Percentiles rank a stretch among this genome's conserved stretches.
Evolutionary conservation across 2,797 vertebrate genomes (phyloP).

Genomic region (Jordanella pulchra): DNA sequence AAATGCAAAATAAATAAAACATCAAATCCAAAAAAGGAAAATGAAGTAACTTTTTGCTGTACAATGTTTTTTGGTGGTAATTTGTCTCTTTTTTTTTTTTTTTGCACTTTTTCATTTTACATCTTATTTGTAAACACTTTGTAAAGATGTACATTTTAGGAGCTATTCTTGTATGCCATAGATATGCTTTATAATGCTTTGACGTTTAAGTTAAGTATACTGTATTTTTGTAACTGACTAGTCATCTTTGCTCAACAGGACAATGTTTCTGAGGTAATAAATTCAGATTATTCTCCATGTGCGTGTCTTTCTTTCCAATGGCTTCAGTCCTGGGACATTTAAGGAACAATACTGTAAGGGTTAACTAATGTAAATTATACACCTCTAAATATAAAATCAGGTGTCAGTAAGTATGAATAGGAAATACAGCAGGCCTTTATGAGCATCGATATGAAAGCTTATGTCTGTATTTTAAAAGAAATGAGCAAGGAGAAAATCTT

Average conservation of each 20-base stretch:
- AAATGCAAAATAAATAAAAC: slow-evolving; percentile 67
- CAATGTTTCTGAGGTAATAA: slow-evolving; percentile 79
- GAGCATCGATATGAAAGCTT: too few relatives aligned
- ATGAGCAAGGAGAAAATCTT: too few relatives aligned
- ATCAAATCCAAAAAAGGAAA: slow-evolving; percentile 61
- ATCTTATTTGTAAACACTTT: slow-evolving; percentile 81
- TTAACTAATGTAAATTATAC: too few relatives aligned
- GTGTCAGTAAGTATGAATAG: too few relatives aligned
- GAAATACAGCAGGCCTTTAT: too few relatives aligned
- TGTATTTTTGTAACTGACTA: slow-evolving; percentile 83
- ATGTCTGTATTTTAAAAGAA: too few relatives aligned
- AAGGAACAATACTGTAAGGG: too few relatives aligned
- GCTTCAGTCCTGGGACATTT: too few relatives aligned
- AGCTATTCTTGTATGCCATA: slow-evolving; percentile 79
- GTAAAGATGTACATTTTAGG: slow-evolving; percentile 86
- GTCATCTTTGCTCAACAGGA: slow-evolving; percentile 77
- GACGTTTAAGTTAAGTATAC: slow-evolving; percentile 81
- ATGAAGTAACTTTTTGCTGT: slow-evolving; percentile 77
- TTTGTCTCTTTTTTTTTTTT: slow-evolving; percentile 65
- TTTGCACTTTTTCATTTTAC: slow-evolving; percentile 77
- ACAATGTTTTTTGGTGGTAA: slow-evolving; percentile 72
- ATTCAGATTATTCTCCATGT: slow-evolving; percentile 67
- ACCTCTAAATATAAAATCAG: too few relatives aligned
- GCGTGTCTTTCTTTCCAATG: neutral
- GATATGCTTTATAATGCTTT: slow-evolving; percentile 77